Evolutionary conservation across 2,888 invertebrate genomes (phyloP).

Genomic region (Plagiodera versicolora): DNA sequence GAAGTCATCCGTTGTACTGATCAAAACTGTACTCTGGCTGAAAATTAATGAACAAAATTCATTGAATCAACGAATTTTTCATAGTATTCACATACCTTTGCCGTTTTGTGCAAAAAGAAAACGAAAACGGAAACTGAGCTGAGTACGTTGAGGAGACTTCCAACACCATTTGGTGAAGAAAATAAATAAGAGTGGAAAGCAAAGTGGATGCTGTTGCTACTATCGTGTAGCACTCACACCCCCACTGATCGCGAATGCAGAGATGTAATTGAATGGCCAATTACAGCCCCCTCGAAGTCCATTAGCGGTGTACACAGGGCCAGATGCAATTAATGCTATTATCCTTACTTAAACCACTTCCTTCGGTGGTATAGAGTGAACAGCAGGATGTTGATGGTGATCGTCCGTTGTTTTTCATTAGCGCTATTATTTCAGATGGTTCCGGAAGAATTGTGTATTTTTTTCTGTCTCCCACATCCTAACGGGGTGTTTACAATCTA

Average conservation of each 20-base stretch:
- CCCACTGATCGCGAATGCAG: slow-evolving; percentile 43
- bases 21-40: no score
- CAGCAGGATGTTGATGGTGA: slow-evolving; percentile 15
- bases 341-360: slow-evolving; percentile 35
- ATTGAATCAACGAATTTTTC: no score
- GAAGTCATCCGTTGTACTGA: no score
- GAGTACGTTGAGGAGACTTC: no score
- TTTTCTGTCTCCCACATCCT: neutral
- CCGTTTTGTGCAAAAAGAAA: no score
- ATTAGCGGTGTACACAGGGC: slow-evolving; percentile 38
- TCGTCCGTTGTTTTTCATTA: slow-evolving; percentile 13
- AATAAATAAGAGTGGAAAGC: slow-evolving; percentile 21
- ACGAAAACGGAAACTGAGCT: no score
- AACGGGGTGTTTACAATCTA: neutral
- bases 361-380: slow-evolving; percentile 21
- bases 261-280: slow-evolving; percentile 46
- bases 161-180: no score
- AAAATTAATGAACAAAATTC: no score
- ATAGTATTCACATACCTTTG: no score
- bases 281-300: slow-evolving; percentile 43
- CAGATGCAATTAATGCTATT: slow-evolving; percentile 43
- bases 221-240: slow-evolving; percentile 44
- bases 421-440: neutral
- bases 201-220: slow-evolving; percentile 19
- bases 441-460: neutral